Evolutionary conservation across 2,888 invertebrate genomes (phyloP), one percentile per base, ranked within the genome.

Genomic region (Lochmaea capreae): DNA sequence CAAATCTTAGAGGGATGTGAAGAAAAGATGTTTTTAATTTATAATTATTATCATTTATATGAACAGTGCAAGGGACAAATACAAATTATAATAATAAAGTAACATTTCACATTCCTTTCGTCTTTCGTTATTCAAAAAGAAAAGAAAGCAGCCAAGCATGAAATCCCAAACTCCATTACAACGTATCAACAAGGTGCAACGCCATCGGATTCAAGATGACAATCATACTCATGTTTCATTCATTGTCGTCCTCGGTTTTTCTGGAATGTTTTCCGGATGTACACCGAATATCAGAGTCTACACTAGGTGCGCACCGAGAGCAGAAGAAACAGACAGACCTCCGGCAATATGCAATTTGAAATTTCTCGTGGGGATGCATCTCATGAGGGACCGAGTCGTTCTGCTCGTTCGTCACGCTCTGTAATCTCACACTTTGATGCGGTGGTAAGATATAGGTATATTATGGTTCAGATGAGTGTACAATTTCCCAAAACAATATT

Each of bases 301-400:
- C 61, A 61, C 16, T 61, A 43, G 62, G 43, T 16, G 43, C 18
- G 42, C 39, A 43, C 22, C 59, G 65, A 67, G 52, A 74, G 65
- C 61, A 67, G 49, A 65, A 68, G 67, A 65, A 65, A 33, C 65
- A 65, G 71, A 71, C 67, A 69, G 69, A 69, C 72, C 66, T 79
- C 74, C 70, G 79, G 82, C 83, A 82, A 83, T 84, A 83, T 85
- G 84, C 84, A 84, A 81, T 81, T 81, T 81, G 82, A 82, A 84
- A 84, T 85, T 84, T 85, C 85, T 85, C 84, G 68, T 65, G 84
- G 84, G 84, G 83, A 74, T 73, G 68, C 72, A 72, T 77, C 71
- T 75, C 70, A 75, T 71, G 62, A 68, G 75, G 71, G 74, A 71
- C 73, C 78, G 75, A 77, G 77, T 77, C 76, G 57, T 62, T 69